Evolutionary conservation across 2,888 invertebrate species (phyloP), one percentile per base, ranked within the genome.

Genomic region (Lepidocyrtinus sp.): DNA sequence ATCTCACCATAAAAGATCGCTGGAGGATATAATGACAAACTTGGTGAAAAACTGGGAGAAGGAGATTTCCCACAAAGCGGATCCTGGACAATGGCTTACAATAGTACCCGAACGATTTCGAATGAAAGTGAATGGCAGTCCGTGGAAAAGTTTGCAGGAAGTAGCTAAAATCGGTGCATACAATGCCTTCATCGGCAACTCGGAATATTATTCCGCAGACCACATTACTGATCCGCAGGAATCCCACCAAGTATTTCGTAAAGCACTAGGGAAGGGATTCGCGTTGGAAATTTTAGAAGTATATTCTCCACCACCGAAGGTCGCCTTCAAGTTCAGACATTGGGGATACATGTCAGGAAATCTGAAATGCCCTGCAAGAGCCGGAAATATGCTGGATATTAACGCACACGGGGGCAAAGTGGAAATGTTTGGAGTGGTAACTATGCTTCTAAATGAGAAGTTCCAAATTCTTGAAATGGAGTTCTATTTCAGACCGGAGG

Each of bases 21-120:
- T 88, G 62, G 88, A 88, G 75, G 87, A 87, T 74, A 50, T 87
- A 3, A 88, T 88, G 2, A 88, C 88, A 74, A 87, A 88, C 75
- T 73, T 88, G 21, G 87, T 88, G 1, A 88, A 88, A 83, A 88
- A 88, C 9, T 88, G 88, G 88, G 88, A 88, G 81, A 87, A 88
- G 87, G 88, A 88, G 78, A 84, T 86, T 7, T 83, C 87, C 0
- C 88, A 88, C 75, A 88, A 88, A 82, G 46, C 79, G 9, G 71
- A 85, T 17, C 63, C 70, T 1, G 24, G n/a, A 15, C 78, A 85
- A 7, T 85, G 85, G 81, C 25, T 75, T 21, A 85, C 85, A 9
- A 62, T 83, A 0, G 70, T 72, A 12, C 15, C 69, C 0, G 45
- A 26, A 9, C 46, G 65, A 9, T 85, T 84, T 26, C 46, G 59